Evolutionary conservation across 2,888 invertebrate species (phyloP).

Genomic region (Helleia helle): DNA sequence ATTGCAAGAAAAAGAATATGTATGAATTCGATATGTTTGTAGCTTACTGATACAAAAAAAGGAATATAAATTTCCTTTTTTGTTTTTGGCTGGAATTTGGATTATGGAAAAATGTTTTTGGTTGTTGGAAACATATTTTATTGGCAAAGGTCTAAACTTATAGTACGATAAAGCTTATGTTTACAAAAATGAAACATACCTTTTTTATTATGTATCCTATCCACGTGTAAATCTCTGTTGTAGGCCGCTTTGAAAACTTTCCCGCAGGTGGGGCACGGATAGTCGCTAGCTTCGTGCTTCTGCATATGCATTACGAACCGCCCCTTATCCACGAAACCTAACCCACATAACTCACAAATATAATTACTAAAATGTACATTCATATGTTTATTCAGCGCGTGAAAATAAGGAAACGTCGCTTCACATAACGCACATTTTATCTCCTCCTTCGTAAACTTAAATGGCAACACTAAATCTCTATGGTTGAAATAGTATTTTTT

Average conservation of each 20-base stretch:
- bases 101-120: too few relatives aligned
- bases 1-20: too few relatives aligned
- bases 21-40: too few relatives aligned
- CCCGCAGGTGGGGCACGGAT: conserved; percentile 53
- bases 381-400: conserved; percentile 61
- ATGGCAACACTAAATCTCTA: conserved; percentile 48
- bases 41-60: too few relatives aligned
- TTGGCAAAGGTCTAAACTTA: too few relatives aligned
- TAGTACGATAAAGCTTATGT: not conserved
- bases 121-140: too few relatives aligned
- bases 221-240: conserved; percentile 39
- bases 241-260: conserved; percentile 51
- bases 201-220: conserved; percentile 46
- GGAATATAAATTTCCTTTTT: too few relatives aligned
- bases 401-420: conserved; percentile 45
- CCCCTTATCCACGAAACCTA: conserved; percentile 43
- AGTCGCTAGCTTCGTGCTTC: conserved; percentile 45
- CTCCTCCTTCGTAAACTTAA: conserved; percentile 37
- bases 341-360: conserved; percentile 56
- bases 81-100: too few relatives aligned
- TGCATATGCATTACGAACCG: conserved; percentile 57
- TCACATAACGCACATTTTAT: conserved; percentile 47
- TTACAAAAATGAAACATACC: conserved; percentile 9
- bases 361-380: conserved; percentile 58
- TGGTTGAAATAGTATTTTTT: conserved; percentile 49